phyloP scores from a whole-genome alignment of 1,140 invertebrate genomes.

The Portunus trituberculatus region DNA sequence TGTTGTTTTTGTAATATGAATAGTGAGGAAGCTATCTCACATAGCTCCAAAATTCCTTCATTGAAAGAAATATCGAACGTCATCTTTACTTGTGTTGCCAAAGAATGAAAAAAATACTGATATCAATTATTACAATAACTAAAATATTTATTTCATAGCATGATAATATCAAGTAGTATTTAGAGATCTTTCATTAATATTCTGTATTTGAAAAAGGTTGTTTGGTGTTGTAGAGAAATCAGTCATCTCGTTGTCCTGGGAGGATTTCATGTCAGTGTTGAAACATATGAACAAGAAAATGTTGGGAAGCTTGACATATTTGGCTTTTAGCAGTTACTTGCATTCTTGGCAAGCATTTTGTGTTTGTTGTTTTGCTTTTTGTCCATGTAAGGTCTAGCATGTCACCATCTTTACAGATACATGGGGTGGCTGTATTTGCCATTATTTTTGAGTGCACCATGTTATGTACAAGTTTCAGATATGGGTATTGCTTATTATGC shows the following conservation, averaged over 20 bases:
- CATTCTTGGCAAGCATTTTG: not conserved
- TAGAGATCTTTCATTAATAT: not conserved
- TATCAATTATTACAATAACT: too few species aligned
- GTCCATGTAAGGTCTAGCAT: not conserved
- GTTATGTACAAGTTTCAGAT: too few species aligned
- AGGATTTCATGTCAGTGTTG: not conserved
- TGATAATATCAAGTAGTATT: too few species aligned
- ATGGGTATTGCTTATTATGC: too few species aligned
- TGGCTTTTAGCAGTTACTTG: not conserved
- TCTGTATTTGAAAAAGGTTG: not conserved
- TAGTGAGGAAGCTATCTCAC: too few species aligned
- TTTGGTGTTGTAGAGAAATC: not conserved
- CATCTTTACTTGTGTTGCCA: not conserved
- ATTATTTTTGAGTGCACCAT: too few species aligned
- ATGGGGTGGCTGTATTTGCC: too few species aligned
- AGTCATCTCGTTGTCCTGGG: not conserved
- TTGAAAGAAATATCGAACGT: not conserved
- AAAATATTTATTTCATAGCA: too few species aligned
- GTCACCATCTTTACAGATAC: not conserved
- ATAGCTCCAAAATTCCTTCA: too few species aligned
- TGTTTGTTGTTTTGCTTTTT: conserved; percentile 23
- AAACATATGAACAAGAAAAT: not conserved
- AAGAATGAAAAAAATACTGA: too few species aligned
- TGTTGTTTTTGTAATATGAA: too few species aligned
- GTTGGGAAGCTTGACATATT: not conserved